A percentile compares a stretch with the other conserved stretches of the same genome.
These are phyloP conservation scores for Pitta sordida DNA, from an alignment of 2,113 vertebrate species.

Conservation along the genomic window DNA sequence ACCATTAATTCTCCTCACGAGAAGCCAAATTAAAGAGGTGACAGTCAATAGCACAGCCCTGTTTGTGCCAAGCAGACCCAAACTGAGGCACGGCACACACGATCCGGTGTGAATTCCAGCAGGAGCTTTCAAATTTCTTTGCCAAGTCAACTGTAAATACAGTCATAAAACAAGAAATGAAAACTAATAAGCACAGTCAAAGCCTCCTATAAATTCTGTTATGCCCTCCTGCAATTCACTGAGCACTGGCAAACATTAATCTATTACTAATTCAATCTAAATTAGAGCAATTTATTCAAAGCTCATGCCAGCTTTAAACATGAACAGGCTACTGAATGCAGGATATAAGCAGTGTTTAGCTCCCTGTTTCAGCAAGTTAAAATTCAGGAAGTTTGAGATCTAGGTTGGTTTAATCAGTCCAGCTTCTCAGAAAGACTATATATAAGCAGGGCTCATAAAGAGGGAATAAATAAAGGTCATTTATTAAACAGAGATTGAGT, in stretches of 20 bases:
- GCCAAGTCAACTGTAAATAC: conserved; percentile 48
- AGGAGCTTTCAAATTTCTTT: neutral
- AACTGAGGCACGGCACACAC: fast-evolving
- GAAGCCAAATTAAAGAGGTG: neutral
- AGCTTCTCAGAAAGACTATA: neutral
- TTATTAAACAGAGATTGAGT: neutral
- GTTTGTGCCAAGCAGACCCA: neutral
- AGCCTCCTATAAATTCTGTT: conserved; percentile 3
- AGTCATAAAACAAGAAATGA: conserved; percentile 34
- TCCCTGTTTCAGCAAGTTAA: neutral
- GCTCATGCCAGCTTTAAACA: neutral
- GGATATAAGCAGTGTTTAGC: neutral
- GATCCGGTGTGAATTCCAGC: fast-evolving
- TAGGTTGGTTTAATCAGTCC: neutral
- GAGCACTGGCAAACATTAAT: neutral
- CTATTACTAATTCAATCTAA: conserved; percentile 34
- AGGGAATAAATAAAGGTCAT: neutral
- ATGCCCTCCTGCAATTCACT: conserved; percentile 7
- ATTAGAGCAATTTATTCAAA: conserved; percentile 35
- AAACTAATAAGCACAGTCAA: conserved; percentile 19
- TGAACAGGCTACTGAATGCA: neutral
- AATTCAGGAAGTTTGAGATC: neutral
- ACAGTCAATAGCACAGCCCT: neutral
- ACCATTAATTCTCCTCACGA: neutral
- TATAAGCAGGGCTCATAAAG: neutral